Evolutionary conservation across 1,140 invertebrate genomes (phyloP), one percentile per base, ranked within the genome.

Genomic region (Helicoverpa zea): DNA sequence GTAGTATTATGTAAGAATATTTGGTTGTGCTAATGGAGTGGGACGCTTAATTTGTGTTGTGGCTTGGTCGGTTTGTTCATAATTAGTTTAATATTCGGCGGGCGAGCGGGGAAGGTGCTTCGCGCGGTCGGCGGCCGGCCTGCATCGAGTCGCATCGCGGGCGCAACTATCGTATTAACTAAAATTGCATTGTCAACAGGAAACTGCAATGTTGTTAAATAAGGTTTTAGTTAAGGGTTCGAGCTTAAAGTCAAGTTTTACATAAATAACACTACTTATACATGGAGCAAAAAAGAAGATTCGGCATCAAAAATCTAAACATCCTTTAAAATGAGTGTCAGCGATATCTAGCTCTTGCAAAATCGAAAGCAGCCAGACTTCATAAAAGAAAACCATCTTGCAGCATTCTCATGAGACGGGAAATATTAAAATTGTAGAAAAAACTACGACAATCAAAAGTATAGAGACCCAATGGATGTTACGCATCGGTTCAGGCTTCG

Each of bases 101-200:
- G 75, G 79, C 76, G 68, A 75, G 59, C 78, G 30, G 83, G 83
- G 79, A 72, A 83, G 80, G 83, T 23, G 29, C 59, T 29, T 66
- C 87, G 83, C 58, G 81, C 70, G 58, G 59, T 54, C 43, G 59
- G 18, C 51, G 72, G 23, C 61, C 81, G 49, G 47, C 54, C 73
- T 73, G 86, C 82, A 43, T 43, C 35, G 35, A 43, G 81, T 52
- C 80, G 49, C 77, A 82, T 74, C 83, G 77, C 83, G 85, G 81
- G 78, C 82, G 76, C 76, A 79, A 47, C 51, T 56, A 91, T 89
- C 83, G 86, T 91, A 94, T 94, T 91, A 94, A 90, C 91, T 88
- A 84, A 91, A 93, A 94, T 92, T 94, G 91, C 90, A 93, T 94
- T 94, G 91, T 92, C 88, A 88, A 87, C 87, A 84, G 83, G 85